Evolutionary conservation across 1,140 invertebrate genomes (phyloP).

Genomic region (Cepaea nemoralis): DNA sequence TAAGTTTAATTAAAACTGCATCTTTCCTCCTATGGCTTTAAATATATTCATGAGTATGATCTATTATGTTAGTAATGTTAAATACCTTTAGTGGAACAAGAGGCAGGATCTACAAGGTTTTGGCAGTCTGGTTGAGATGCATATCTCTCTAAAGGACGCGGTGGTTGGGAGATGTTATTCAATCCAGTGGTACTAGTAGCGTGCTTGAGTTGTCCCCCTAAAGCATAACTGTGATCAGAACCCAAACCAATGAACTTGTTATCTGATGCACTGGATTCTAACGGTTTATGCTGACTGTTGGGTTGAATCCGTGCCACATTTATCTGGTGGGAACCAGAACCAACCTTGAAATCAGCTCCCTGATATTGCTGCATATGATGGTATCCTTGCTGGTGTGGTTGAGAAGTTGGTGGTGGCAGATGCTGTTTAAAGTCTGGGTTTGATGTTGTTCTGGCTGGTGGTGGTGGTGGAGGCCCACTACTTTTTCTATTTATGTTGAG

Average conservation of each 20-base stretch:
- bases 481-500: slow-evolving; percentile 21
- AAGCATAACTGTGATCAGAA: neutral
- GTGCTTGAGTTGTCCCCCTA: slow-evolving; percentile 36
- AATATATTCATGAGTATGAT: slow-evolving; percentile 1
- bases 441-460: slow-evolving; percentile 31
- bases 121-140: slow-evolving; percentile 57
- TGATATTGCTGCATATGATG: neutral
- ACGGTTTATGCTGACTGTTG: neutral
- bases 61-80: neutral
- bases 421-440: slow-evolving; percentile 18
- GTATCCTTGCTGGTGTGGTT: slow-evolving; percentile 27
- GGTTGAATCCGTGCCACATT: neutral
- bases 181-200: slow-evolving; percentile 25
- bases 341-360: neutral
- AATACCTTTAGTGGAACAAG: slow-evolving; percentile 41
- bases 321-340: neutral
- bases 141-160: slow-evolving; percentile 47
- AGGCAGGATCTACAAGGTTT: slow-evolving; percentile 50
- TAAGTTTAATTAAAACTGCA: too few species aligned
- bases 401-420: neutral
- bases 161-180: slow-evolving; percentile 1
- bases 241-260: neutral
- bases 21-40: neutral
- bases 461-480: slow-evolving; percentile 25
- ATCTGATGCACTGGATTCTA: neutral